phyloP scores from a whole-genome alignment of 2,888 invertebrate species.

The Pedicia rivosa region DNA sequence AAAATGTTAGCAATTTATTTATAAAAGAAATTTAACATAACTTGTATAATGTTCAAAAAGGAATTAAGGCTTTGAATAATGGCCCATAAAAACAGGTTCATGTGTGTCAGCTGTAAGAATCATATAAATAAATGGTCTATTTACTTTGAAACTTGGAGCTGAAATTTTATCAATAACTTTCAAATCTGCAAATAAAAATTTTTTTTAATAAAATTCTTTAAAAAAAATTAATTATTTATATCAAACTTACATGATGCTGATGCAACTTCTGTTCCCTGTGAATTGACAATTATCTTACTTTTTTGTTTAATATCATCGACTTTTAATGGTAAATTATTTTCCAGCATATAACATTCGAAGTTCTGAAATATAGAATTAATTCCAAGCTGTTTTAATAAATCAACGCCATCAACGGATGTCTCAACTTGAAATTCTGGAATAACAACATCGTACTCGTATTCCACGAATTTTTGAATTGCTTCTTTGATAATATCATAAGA shows the following conservation, averaged over 20 bases:
- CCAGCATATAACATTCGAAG: neutral
- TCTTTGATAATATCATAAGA: too few relatives aligned
- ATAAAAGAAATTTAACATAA: too few relatives aligned
- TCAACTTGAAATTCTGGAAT: too few relatives aligned
- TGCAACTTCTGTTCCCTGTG: neutral
- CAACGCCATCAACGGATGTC: too few relatives aligned
- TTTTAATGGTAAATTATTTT: neutral
- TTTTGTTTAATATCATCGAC: neutral
- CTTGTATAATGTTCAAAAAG: too few relatives aligned
- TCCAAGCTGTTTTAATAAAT: too few relatives aligned
- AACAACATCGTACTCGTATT: too few relatives aligned
- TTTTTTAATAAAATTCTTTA: too few relatives aligned
- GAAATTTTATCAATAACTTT: neutral
- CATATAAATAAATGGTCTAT: neutral
- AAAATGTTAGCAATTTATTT: too few relatives aligned
- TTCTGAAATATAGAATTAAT: too few relatives aligned
- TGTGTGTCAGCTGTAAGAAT: neutral
- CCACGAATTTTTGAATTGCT: too few relatives aligned
- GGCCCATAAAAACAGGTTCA: constrained; percentile 3
- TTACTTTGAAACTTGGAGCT: neutral
- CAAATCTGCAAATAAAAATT: neutral
- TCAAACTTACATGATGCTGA: neutral
- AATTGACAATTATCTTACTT: neutral
- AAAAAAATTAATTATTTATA: neutral
- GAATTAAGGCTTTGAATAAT: neutral